Percentiles rank a stretch among this genome's conserved stretches.
These are phyloP conservation scores for Anticlea derivata DNA, from an alignment of 2,888 invertebrate genomes.

Conservation along the genomic window DNA sequence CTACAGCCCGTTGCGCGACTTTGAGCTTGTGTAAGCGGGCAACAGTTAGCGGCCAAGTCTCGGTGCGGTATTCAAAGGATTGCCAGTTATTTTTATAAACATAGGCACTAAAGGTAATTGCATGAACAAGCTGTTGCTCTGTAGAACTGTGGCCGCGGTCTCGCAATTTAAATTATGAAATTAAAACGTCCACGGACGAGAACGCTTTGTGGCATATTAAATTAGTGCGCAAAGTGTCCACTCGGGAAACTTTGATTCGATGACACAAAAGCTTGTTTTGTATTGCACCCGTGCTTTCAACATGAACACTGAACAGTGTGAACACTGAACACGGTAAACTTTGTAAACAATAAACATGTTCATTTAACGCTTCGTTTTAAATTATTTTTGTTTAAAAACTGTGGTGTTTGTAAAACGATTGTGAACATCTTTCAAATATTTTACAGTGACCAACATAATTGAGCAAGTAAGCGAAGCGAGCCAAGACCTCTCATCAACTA, in stretches of 20 bases:
- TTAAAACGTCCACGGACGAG: constrained; percentile 43
- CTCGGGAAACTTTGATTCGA: constrained; percentile 39
- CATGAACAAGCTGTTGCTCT: constrained; percentile 4
- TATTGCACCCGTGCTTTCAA: not conserved
- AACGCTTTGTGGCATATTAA: constrained; percentile 39
- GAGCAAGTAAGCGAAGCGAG: no score
- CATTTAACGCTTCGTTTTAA: constrained; percentile 25
- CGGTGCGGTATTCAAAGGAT: no score
- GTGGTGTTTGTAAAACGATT: constrained; percentile 18
- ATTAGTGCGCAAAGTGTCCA: constrained; percentile 37
- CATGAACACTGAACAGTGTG: not conserved
- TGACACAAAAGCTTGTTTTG: constrained; percentile 30
- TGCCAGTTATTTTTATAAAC: no score
- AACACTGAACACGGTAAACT: constrained; percentile 3
- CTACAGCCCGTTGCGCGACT: no score
- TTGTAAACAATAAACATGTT: constrained; percentile 28
- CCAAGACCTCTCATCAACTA: no score
- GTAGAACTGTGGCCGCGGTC: constrained; percentile 18
- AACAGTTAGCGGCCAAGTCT: no score
- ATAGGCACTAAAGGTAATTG: no score
- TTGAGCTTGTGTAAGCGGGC: no score
- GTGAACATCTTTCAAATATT: not conserved
- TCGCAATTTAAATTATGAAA: constrained; percentile 51
- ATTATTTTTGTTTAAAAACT: not conserved
- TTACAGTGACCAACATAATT: no score